Evolutionary conservation across 2,113 vertebrate species (phyloP).

Genomic region (Chloebia gouldiae): DNA sequence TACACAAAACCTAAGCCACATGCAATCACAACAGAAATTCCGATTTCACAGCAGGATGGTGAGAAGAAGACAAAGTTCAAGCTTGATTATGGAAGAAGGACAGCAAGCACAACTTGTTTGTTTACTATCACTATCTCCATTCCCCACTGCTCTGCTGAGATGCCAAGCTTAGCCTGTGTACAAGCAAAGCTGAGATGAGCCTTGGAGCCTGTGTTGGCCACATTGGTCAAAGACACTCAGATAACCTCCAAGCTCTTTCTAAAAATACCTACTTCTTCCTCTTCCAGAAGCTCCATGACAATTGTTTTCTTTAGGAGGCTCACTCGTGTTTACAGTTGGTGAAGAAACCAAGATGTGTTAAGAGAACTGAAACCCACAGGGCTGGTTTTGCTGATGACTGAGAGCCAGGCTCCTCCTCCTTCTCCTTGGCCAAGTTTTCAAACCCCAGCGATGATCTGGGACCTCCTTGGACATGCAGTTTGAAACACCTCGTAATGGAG

Average conservation of each 20-base stretch:
- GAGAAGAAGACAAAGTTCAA: constrained; percentile 39
- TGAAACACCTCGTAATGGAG: not conserved
- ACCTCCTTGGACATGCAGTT: not conserved
- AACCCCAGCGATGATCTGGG: not conserved
- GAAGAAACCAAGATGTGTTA: not conserved
- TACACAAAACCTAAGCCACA: constrained; percentile 4
- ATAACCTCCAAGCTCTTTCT: not conserved
- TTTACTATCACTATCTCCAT: not conserved
- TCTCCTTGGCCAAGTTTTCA: not conserved
- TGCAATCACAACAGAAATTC: constrained; percentile 13
- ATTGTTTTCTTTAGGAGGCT: not conserved
- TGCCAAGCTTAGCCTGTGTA: not conserved
- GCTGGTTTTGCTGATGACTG: not conserved
- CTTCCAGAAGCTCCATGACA: not conserved
- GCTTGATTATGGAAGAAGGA: not conserved
- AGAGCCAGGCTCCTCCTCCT: not conserved
- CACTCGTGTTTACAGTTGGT: not conserved
- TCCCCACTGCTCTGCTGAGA: not conserved
- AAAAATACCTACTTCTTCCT: constrained; percentile 5
- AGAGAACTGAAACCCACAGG: not conserved
- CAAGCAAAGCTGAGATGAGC: not conserved
- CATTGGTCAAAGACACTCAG: not conserved
- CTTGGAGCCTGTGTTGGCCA: not conserved
- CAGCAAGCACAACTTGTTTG: not conserved
- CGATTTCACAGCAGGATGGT: constrained; percentile 6